Evolutionary conservation across 2,797 vertebrate species (phyloP).

Genomic region (Pipistrellus pygmaeus): DNA sequence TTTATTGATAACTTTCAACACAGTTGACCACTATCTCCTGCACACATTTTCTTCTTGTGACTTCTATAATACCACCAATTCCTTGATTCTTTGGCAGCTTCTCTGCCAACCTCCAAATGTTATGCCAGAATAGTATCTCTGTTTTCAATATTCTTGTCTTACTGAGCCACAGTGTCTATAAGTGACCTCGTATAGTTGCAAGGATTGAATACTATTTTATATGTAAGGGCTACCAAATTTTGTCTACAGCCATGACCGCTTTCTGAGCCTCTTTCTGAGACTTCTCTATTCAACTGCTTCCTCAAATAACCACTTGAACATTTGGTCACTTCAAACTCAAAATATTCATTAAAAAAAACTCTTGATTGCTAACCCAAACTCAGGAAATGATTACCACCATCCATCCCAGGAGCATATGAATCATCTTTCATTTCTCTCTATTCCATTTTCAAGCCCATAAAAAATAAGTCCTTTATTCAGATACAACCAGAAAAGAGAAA

Average conservation of each 20-base stretch:
- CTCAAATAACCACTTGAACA: not conserved
- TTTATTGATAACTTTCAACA: not conserved
- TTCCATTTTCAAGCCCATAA: conserved; percentile 11
- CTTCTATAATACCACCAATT: not conserved
- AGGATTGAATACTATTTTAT: not conserved
- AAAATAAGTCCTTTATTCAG: not conserved
- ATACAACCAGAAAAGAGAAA: not conserved
- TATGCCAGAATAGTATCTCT: not conserved
- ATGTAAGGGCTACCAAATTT: not conserved
- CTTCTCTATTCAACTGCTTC: not conserved
- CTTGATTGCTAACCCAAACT: not conserved
- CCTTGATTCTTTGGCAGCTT: not conserved
- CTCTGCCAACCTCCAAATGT: not conserved
- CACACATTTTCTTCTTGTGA: not conserved
- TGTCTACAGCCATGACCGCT: not conserved
- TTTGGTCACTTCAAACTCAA: not conserved
- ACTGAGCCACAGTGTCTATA: not conserved
- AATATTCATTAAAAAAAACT: not conserved
- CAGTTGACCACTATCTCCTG: not conserved
- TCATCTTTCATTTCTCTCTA: not conserved
- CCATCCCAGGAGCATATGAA: not conserved
- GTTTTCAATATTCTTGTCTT: not conserved
- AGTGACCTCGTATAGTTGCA: not conserved
- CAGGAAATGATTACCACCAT: not conserved
- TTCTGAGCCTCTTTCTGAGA: not conserved